A percentile compares a stretch with the other conserved stretches of the same genome.
phyloP scores from a whole-genome alignment of 1,140 invertebrate genomes.

The Drosophila athabasca region DNA sequence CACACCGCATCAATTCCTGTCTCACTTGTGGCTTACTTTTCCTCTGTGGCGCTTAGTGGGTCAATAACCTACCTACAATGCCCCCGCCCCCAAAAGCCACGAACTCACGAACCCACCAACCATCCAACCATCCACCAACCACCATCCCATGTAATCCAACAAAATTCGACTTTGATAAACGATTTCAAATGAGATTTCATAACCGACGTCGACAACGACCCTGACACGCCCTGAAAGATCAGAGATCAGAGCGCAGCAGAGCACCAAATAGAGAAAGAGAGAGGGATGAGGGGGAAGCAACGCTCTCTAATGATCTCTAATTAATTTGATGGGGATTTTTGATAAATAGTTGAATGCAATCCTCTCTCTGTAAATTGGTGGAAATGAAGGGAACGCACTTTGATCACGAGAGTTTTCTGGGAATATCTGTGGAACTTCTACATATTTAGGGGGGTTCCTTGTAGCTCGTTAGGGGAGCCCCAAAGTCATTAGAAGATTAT shows the following conservation, averaged over 20 bases:
- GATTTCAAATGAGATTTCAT: slow-evolving; percentile 25
- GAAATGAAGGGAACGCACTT: neutral
- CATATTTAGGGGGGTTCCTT: neutral
- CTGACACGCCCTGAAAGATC: slow-evolving; percentile 29
- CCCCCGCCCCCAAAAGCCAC: neutral
- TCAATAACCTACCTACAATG: slow-evolving; percentile 16
- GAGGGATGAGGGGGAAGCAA: neutral
- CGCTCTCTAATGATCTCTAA: slow-evolving; percentile 55
- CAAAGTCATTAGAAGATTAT: neutral
- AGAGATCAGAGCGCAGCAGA: too few species aligned
- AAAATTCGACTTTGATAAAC: slow-evolving; percentile 44
- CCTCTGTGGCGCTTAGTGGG: slow-evolving; percentile 22
- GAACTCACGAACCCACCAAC: neutral
- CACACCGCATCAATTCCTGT: too few species aligned
- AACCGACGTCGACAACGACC: slow-evolving; percentile 27
- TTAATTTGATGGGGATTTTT: slow-evolving; percentile 58
- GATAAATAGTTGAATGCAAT: slow-evolving; percentile 34
- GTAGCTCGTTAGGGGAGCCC: neutral
- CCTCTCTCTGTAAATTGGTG: too few species aligned
- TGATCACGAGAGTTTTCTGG: neutral
- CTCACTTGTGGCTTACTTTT: too few species aligned
- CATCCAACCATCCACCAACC: too few species aligned
- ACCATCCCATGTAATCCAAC: neutral
- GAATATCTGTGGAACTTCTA: too few species aligned
- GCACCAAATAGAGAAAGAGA: too few species aligned